Percentiles rank a stretch among this genome's conserved stretches.
phyloP scores from a whole-genome alignment of 2,113 vertebrate genomes.

The Triplophysa dalaica region DNA sequence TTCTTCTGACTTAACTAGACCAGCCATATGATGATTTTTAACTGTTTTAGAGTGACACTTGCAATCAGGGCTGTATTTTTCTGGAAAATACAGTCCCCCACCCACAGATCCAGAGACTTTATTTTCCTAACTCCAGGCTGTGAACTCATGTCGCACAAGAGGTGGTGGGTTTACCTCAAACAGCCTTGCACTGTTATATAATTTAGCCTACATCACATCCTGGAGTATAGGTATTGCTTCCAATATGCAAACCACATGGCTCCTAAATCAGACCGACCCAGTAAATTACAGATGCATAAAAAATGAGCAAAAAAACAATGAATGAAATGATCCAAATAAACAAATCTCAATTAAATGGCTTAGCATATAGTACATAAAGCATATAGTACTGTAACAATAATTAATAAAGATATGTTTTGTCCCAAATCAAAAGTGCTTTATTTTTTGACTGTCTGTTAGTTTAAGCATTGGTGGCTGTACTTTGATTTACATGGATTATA shows the following conservation, averaged over 20 bases:
- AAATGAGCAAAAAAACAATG: not conserved
- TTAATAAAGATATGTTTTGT: not conserved
- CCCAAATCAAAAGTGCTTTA: not conserved
- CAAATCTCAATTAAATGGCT: not conserved
- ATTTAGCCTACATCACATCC: constrained; percentile 14
- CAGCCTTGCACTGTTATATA: not conserved
- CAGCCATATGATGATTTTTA: no score
- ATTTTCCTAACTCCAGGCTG: not conserved
- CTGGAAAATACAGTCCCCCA: not conserved
- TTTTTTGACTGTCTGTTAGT: no score
- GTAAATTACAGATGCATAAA: not conserved
- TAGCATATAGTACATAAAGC: not conserved
- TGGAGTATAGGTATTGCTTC: not conserved
- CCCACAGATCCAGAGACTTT: not conserved
- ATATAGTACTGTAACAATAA: not conserved
- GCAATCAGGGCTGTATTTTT: not conserved
- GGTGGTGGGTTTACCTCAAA: not conserved
- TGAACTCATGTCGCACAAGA: constrained; percentile 3
- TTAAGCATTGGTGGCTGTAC: no score
- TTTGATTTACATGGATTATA: no score
- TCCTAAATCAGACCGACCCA: not conserved
- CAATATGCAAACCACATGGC: constrained; percentile 32
- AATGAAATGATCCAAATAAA: not conserved
- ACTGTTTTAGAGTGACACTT: not conserved
- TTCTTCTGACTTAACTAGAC: no score